phyloP scores from a whole-genome alignment of 2,797 vertebrate genomes.

The Rhyacichthys aspro region DNA sequence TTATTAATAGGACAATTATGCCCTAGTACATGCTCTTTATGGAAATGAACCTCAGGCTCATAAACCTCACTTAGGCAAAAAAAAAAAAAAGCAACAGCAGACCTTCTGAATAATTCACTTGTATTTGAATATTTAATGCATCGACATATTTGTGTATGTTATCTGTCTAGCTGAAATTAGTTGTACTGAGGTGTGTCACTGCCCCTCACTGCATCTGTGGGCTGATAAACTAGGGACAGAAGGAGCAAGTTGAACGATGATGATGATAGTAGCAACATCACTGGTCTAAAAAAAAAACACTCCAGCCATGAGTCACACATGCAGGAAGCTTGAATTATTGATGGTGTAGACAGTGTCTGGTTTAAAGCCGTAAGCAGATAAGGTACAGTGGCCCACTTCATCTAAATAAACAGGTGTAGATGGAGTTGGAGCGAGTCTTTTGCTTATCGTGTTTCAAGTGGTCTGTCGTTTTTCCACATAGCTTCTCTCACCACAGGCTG shows the following conservation, averaged over 20 bases:
- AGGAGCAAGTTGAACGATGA: slow-evolving; percentile 25
- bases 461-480: slow-evolving; percentile 47
- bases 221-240: slow-evolving; percentile 26
- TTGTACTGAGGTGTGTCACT: too few species aligned
- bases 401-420: slow-evolving; percentile 63
- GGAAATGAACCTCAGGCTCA: slow-evolving; percentile 73
- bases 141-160: slow-evolving; percentile 70
- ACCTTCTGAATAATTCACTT: slow-evolving; percentile 77
- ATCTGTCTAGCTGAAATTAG: slow-evolving; percentile 55
- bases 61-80: slow-evolving; percentile 59
- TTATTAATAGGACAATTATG: slow-evolving; percentile 80
- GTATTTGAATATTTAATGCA: slow-evolving; percentile 78
- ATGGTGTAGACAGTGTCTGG: slow-evolving; percentile 54
- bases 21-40: slow-evolving; percentile 57
- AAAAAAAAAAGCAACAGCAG: slow-evolving; percentile 60
- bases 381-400: slow-evolving; percentile 53
- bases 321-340: slow-evolving; percentile 65
- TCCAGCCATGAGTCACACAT: slow-evolving; percentile 45
- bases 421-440: slow-evolving; percentile 42
- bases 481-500: slow-evolving; percentile 42
- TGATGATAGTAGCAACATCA: slow-evolving; percentile 23
- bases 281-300: slow-evolving; percentile 30
- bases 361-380: slow-evolving; percentile 61
- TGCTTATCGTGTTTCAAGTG: slow-evolving; percentile 35
- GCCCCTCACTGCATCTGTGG: slow-evolving; percentile 34